Evolutionary conservation across 2,113 vertebrate genomes (phyloP), one percentile per base, ranked within the genome.

Genomic region (Oncorhynchus mykiss): DNA sequence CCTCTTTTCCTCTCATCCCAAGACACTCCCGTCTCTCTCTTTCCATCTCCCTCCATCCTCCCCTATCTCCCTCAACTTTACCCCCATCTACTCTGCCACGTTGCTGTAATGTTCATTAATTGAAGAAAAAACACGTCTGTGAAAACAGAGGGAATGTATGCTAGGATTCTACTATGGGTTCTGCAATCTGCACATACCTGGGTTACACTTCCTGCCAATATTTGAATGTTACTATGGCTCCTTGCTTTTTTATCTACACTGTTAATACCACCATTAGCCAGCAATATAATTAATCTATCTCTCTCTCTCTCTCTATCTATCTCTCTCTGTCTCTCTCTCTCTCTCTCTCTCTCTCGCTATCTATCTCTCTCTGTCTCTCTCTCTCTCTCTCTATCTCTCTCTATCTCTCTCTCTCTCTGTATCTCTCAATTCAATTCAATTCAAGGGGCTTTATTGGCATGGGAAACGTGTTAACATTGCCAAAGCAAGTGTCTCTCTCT

Each of bases 61-160:
- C 65, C 65, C 34, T 13, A 16, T 51, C 49, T 49, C 69, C 69
- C 49, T 73, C 39, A 67, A 71, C 65, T 60, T 5, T 5, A 4
- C 51, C 51, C 14, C 51, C 57, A n/a, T 22, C 57, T 22, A 22
- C 22, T 11, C 11, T 72, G 60, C 20, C 70, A 14, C 54, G 24
- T n/a, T 8, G 77, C 22, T 27, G 65, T 71, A 22, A 82, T 83
- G 12, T 87, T 86, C 67, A 84, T 82, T 83, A 71, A 67, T 22
- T 60, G 20, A 22, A n/a, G 20, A n/a, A 2, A 7, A 18, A 22
- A 9, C 16, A 60, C 2, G 57, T 60, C 20, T 60, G 49, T 16
- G 20, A 60, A 22, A 60, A 60, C 13, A 60, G 6, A 60, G 57
- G 57, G 57, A 60, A 22, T 7, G 6, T 5, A 60, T 60, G 20